These are phyloP conservation scores for Centroberyx gerrardi DNA, from an alignment of 2,797 vertebrate genomes.

Conservation along the genomic window DNA sequence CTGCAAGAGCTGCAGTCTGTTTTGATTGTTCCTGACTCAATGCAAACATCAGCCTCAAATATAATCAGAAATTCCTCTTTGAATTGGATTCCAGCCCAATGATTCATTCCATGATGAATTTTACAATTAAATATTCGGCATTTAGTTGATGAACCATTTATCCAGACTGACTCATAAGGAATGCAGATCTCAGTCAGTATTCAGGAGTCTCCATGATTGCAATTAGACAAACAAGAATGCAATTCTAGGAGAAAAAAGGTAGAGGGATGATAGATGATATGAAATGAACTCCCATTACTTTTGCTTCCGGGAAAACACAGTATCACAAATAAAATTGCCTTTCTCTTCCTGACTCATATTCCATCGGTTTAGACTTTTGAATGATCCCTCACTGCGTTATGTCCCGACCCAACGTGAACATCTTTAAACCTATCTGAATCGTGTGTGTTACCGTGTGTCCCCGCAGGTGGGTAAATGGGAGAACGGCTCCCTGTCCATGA, in stretches of 20 bases:
- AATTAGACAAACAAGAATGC: not conserved
- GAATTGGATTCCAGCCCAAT: constrained; percentile 19
- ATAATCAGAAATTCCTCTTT: constrained; percentile 20
- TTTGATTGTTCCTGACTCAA: constrained; percentile 3
- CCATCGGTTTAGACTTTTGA: too few relatives aligned
- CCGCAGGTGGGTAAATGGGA: constrained; percentile 97
- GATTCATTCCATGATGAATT: not conserved
- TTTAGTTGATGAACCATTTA: not conserved
- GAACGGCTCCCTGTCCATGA: constrained; percentile 95
- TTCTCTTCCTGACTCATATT: too few relatives aligned
- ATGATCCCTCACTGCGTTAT: too few relatives aligned
- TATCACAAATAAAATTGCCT: too few relatives aligned
- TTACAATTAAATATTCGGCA: not conserved
- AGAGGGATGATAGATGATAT: not conserved
- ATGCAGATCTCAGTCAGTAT: not conserved
- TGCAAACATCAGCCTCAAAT: constrained; percentile 11
- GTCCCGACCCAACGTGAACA: too few relatives aligned
- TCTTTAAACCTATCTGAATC: constrained; percentile 3
- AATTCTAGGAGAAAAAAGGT: not conserved
- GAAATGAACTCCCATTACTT: too few relatives aligned
- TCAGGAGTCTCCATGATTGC: not conserved
- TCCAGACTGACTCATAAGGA: not conserved
- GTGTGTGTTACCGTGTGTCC: not conserved
- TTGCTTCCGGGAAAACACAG: too few relatives aligned
- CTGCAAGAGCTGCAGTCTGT: constrained; percentile 14